phyloP scores from a whole-genome alignment of 2,888 invertebrate species.

The Hirtodrosophila confusa region DNA sequence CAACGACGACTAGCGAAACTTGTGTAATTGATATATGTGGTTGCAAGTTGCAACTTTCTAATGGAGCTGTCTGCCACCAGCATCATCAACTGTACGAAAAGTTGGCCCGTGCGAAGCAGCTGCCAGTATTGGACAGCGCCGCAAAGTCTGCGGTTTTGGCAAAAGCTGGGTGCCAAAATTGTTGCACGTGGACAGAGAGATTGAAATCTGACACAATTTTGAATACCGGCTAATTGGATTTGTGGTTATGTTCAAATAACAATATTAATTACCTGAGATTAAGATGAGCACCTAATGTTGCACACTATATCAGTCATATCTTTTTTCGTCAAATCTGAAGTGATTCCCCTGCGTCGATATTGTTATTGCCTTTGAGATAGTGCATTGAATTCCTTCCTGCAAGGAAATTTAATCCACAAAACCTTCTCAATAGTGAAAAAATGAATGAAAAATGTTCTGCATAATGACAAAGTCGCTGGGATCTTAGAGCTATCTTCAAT shows the following conservation, averaged over 20 bases:
- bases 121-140: constrained; percentile 41
- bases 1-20: constrained; percentile 52
- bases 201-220: constrained; percentile 48
- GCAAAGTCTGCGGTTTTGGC: constrained; percentile 57
- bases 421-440: too few relatives aligned
- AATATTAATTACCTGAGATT: constrained; percentile 13
- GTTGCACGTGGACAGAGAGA: constrained; percentile 15
- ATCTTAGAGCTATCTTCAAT: too few relatives aligned
- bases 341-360: too few relatives aligned
- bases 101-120: constrained; percentile 19
- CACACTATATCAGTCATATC: too few relatives aligned
- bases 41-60: constrained; percentile 62
- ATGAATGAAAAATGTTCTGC: too few relatives aligned
- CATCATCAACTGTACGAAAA: constrained; percentile 29
- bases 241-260: constrained; percentile 19
- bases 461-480: too few relatives aligned
- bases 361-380: too few relatives aligned
- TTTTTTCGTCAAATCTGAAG: too few relatives aligned
- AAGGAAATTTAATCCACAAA: too few relatives aligned
- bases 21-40: constrained; percentile 76
- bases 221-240: constrained; percentile 55
- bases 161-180: constrained; percentile 24
- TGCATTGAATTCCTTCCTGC: too few relatives aligned
- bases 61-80: constrained; percentile 45
- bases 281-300: not conserved